These are phyloP conservation scores for Apis dorsata DNA, from an alignment of 1,140 invertebrate genomes.

Conservation along the genomic window DNA sequence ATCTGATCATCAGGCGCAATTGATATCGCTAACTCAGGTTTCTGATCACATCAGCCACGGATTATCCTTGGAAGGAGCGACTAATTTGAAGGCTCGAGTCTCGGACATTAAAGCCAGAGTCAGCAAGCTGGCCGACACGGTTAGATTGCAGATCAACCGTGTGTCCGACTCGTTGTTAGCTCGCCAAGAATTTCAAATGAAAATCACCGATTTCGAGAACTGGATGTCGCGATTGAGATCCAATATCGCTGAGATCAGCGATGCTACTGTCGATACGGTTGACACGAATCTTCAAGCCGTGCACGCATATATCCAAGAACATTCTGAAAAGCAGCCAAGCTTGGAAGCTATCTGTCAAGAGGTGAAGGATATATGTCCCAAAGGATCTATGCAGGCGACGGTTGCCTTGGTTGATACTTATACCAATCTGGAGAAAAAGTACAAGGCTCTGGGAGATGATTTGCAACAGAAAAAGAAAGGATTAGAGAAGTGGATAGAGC, in stretches of 20 bases:
- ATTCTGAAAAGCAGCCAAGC: slow-evolving; percentile 87
- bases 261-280: slow-evolving; percentile 89
- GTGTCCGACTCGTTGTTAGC: slow-evolving; percentile 89
- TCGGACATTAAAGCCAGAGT: slow-evolving; percentile 87
- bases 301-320: slow-evolving; percentile 89
- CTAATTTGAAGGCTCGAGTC: slow-evolving; percentile 86
- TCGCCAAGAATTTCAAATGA: slow-evolving; percentile 91
- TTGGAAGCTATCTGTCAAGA: slow-evolving; percentile 90
- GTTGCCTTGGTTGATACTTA: slow-evolving; percentile 88
- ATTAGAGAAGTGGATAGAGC: slow-evolving; percentile 91
- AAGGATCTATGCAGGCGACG: slow-evolving; percentile 86
- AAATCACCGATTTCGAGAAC: slow-evolving; percentile 89
- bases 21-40: slow-evolving; percentile 88
- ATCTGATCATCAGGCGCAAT: slow-evolving; percentile 89
- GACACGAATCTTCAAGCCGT: slow-evolving; percentile 89
- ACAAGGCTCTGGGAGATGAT: slow-evolving; percentile 88
- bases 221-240: slow-evolving; percentile 90
- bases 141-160: slow-evolving; percentile 87
- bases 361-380: slow-evolving; percentile 87
- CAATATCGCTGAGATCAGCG: slow-evolving; percentile 88
- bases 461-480: slow-evolving; percentile 87
- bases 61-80: slow-evolving; percentile 88
- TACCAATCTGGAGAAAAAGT: slow-evolving; percentile 86
- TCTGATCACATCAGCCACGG: slow-evolving; percentile 89
- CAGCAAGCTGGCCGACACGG: slow-evolving; percentile 85